Percentiles rank a stretch among this genome's conserved stretches.
Conservation (phyloP, 30 jellyfish, hydroid and myxozoan species). For the Mastigias papua region DNA sequence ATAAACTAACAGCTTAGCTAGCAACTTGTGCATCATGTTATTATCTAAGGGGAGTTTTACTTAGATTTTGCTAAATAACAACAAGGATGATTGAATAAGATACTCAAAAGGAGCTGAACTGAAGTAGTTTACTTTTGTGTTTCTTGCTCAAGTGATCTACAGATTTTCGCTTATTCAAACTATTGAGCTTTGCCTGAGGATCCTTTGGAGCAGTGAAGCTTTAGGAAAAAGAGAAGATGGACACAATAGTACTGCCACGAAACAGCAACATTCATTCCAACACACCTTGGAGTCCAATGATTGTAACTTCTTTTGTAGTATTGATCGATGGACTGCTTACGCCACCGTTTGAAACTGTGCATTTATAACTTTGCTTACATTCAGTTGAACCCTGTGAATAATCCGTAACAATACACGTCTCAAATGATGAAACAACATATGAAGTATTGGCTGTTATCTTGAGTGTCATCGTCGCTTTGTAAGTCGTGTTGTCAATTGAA, state of each 20-base stretch:
- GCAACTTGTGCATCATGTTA: too few species aligned
- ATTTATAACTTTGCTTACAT: slow-evolving; percentile 34
- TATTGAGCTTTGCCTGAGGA: too few species aligned
- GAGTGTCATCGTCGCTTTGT: slow-evolving; percentile 12
- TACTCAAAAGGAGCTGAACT: too few species aligned
- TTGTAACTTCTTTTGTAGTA: slow-evolving; percentile 10
- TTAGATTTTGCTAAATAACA: too few species aligned
- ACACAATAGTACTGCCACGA: neutral
- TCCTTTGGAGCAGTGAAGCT: too few species aligned
- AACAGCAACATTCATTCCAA: too few species aligned
- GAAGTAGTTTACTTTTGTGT: too few species aligned
- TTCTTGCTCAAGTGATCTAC: too few species aligned
- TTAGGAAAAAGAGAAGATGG: neutral
- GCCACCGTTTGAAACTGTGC: slow-evolving; percentile 38
- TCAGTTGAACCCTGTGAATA: slow-evolving; percentile 23
- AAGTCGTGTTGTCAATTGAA: slow-evolving; percentile 4
- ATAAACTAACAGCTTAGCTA: too few species aligned
- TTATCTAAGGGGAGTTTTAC: too few species aligned
- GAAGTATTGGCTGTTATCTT: slow-evolving; percentile 46
- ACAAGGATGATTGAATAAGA: too few species aligned
- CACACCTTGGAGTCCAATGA: slow-evolving; percentile 52
- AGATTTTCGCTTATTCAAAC: too few species aligned
- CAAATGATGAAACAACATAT: neutral
- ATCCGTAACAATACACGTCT: slow-evolving; percentile 17
- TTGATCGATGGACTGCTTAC: neutral